Percentiles rank a stretch among this genome's conserved stretches.
These are phyloP conservation scores for Carpatolechia fugitivella DNA, from an alignment of 2,888 invertebrate genomes.

Conservation along the genomic window DNA sequence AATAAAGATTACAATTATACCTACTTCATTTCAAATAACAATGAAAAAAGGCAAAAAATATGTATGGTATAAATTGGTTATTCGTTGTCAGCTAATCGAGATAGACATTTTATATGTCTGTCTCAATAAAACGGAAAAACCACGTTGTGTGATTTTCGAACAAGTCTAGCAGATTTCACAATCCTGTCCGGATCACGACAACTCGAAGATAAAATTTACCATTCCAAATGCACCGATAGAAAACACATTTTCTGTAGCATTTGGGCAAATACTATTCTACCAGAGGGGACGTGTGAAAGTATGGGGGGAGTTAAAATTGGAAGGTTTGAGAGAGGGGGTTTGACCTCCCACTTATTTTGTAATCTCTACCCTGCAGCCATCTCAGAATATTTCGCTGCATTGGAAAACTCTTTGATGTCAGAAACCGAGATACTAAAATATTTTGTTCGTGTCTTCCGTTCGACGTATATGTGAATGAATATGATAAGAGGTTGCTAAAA, in stretches of 20 bases:
- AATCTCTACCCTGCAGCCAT: conserved; percentile 39
- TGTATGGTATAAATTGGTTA: too few species aligned
- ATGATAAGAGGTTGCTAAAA: background rate
- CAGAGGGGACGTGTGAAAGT: background rate
- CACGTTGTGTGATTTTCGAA: background rate
- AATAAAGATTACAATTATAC: too few species aligned
- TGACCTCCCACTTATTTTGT: conserved; percentile 29
- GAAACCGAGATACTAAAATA: conserved; percentile 28
- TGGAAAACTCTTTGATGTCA: conserved; percentile 36
- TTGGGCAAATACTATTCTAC: conserved; percentile 2
- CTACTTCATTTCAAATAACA: too few species aligned
- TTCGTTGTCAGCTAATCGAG: too few species aligned
- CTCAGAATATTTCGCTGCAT: conserved; percentile 15
- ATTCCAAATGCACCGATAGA: background rate
- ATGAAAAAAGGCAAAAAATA: too few species aligned
- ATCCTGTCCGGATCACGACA: background rate
- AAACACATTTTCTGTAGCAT: background rate
- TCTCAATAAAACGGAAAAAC: too few species aligned
- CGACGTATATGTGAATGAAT: background rate
- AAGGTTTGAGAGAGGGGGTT: background rate
- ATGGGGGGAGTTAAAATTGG: background rate
- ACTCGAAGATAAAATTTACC: background rate
- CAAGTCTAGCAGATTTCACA: background rate
- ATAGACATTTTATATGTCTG: too few species aligned
- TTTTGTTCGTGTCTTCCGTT: conserved; percentile 25